Percentiles rank a stretch among this genome's conserved stretches.
These are phyloP conservation scores for Oenanthe melanoleuca DNA, from an alignment of 2,113 vertebrate species.

Conservation along the genomic window DNA sequence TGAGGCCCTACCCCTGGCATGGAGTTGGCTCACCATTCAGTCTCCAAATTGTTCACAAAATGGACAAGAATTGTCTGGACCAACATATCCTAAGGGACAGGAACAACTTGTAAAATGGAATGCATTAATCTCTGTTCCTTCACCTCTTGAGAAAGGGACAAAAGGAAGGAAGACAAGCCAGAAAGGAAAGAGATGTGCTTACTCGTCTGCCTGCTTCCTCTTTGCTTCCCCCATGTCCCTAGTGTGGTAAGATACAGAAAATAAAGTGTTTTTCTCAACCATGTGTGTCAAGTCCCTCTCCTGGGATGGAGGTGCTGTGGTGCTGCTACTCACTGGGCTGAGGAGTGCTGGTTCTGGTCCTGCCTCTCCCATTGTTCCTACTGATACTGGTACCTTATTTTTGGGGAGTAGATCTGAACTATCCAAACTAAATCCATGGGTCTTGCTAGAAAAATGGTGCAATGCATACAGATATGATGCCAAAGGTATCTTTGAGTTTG, in stretches of 20 bases:
- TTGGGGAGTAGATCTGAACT: background rate
- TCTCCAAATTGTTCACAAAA: background rate
- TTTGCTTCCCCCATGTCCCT: background rate
- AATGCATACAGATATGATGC: rapidly evolving
- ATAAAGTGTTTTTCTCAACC: background rate
- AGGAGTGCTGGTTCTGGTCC: background rate
- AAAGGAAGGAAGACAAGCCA: conserved; percentile 4
- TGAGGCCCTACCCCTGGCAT: background rate
- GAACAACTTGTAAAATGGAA: background rate
- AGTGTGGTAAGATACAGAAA: background rate
- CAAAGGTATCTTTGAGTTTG: background rate
- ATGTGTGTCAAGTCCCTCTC: background rate
- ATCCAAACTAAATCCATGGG: background rate
- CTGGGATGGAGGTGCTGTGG: background rate
- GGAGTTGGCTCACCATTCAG: background rate
- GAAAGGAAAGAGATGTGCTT: background rate
- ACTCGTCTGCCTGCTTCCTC: background rate
- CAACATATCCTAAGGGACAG: background rate
- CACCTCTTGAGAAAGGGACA: background rate
- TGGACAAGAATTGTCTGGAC: background rate
- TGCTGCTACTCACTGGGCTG: background rate
- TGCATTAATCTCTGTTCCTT: background rate
- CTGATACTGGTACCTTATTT: background rate
- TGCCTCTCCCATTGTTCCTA: background rate
- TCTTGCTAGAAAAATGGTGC: background rate